A percentile compares a stretch with the other conserved stretches of the same genome.
Evolutionary conservation across 2,888 invertebrate genomes (phyloP).

Genomic region (Axea sp.): DNA sequence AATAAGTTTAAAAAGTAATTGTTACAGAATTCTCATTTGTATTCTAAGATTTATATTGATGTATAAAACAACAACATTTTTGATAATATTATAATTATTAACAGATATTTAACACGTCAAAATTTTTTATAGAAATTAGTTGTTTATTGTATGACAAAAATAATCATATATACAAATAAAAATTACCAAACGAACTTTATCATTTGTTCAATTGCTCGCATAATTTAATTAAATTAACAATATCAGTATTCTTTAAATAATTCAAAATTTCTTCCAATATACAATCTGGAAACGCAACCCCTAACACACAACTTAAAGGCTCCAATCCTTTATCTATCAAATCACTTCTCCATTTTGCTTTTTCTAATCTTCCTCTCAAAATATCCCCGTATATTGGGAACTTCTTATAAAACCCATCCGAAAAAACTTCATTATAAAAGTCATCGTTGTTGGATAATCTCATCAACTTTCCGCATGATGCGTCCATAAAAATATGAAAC

Average conservation of each 20-base stretch:
- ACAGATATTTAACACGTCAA: no score
- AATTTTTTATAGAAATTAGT: no score
- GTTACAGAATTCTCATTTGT: neutral
- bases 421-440: constrained; percentile 29
- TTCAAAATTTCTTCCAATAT: constrained; percentile 44
- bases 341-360: constrained; percentile 28
- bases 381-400: constrained; percentile 45
- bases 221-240: constrained; percentile 33
- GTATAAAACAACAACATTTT: no score
- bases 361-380: constrained; percentile 44
- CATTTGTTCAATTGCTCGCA: constrained; percentile 2
- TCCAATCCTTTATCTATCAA: constrained; percentile 25
- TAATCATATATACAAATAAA: constrained; percentile 38
- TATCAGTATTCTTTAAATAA: constrained; percentile 44
- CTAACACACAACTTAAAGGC: constrained; percentile 20
- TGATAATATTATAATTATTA: no score
- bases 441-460: constrained; percentile 32
- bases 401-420: constrained; percentile 36
- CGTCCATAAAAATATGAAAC: constrained; percentile 35
- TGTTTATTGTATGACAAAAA: no score
- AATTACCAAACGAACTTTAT: neutral
- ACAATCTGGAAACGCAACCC: constrained; percentile 16
- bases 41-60: no score
- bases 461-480: constrained; percentile 16
- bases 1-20: constrained; percentile 1